A percentile compares a stretch with the other conserved stretches of the same genome.
These are phyloP conservation scores for Cichladusa arquata DNA, from an alignment of 2,113 vertebrate genomes.

Conservation along the genomic window DNA sequence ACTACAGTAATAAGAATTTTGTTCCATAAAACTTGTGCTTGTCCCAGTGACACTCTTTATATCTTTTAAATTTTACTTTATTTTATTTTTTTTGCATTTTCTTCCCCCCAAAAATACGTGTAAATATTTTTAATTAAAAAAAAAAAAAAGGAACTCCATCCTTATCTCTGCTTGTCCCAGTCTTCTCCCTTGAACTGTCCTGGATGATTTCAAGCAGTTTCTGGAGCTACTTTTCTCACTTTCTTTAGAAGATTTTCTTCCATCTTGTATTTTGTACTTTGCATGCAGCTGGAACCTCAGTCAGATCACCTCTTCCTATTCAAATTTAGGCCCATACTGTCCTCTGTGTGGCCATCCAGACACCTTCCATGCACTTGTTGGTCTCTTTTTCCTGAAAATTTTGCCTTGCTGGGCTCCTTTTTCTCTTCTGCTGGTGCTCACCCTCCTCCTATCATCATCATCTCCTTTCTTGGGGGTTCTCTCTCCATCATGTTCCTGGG, in stretches of 20 bases:
- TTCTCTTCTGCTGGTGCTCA: not conserved
- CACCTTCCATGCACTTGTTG: not conserved
- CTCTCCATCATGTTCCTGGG: not conserved
- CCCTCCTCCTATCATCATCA: not conserved
- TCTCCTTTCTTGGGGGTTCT: not conserved
- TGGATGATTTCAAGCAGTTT: not conserved
- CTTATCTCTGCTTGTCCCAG: not conserved
- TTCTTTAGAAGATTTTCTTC: not conserved
- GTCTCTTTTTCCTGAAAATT: not conserved
- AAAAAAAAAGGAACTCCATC: not conserved
- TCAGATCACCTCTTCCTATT: not conserved
- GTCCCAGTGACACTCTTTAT: not conserved
- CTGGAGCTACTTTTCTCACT: not conserved
- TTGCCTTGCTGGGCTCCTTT: not conserved
- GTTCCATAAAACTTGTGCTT: not conserved
- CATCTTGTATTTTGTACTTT: not conserved
- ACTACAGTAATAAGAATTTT: not conserved
- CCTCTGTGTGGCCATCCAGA: not conserved
- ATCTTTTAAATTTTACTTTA: no score
- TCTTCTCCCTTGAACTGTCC: not conserved
- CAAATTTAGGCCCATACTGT: not conserved
- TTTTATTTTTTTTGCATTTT: not conserved
- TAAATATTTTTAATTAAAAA: not conserved
- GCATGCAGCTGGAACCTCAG: not conserved
- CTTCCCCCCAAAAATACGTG: not conserved